Conservation (phyloP, 2,113 vertebrate species). For the Cynocephalus volans region DNA sequence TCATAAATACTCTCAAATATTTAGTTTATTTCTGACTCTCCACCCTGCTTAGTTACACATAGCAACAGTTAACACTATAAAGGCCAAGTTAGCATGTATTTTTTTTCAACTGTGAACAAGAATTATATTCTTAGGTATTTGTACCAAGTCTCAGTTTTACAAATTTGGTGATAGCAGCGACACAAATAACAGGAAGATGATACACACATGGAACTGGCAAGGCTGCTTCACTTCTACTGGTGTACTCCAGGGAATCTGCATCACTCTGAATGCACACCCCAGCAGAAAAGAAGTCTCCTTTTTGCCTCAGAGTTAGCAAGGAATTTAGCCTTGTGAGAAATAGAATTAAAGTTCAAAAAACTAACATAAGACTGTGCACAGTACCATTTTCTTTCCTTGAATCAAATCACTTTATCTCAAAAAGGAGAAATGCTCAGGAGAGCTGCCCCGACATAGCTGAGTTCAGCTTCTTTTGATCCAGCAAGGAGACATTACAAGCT, state of each 20-base stretch:
- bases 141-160: background rate
- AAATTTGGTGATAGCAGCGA: background rate
- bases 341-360: slow-evolving; percentile 60
- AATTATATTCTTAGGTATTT: background rate
- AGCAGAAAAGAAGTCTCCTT: background rate
- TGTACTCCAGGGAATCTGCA: background rate
- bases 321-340: slow-evolving; percentile 51
- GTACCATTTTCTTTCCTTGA: slow-evolving; percentile 49
- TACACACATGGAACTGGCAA: background rate
- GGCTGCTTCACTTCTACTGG: background rate
- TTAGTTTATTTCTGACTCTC: background rate
- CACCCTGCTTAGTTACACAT: background rate
- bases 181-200: background rate
- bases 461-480: slow-evolving; percentile 67
- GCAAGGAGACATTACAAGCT: background rate
- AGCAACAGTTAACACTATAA: too few species aligned
- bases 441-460: slow-evolving; percentile 18
- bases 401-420: slow-evolving; percentile 44
- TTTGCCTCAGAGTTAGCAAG: slow-evolving; percentile 41
- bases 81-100: background rate
- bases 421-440: slow-evolving; percentile 50
- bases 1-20: background rate
- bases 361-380: slow-evolving; percentile 26
- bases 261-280: background rate
- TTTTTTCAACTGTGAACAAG: slow-evolving; percentile 6